Base-by-base conservation (phyloP, 2,888 invertebrate genomes). In the Heliconius ismenius region DNA sequence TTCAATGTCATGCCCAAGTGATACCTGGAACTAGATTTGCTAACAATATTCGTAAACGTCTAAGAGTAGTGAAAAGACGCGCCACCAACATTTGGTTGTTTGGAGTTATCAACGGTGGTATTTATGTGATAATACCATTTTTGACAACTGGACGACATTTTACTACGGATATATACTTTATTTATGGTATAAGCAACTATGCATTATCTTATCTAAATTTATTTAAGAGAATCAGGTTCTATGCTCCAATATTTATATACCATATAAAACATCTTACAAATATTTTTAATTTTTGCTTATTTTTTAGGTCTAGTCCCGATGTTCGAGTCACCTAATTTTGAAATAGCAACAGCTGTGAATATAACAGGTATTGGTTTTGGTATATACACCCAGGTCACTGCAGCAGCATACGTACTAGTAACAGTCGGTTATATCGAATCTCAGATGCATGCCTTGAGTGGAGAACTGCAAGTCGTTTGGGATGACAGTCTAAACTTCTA, bases 241-340 rank as follows among this genome's bases (percentile, higher is more conserved):
- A 43, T 18, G 15, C 2, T 18, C 0, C 18, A 49, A 21, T 49
- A 49, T 49, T 49, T 49, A 2, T 49, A 49, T 49, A 49, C 21
- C 7, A 18, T 2, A 49, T 49, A 21, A 21, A 21, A 58, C 21
- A 65, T 39, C 9, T 28, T 15, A 68, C 3, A 68, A 0, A 43
- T 11, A 39, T 43, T 13, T 39, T 43, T 24, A 13, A 21, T 3
- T 24, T 21, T 18, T 69, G 15, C 1, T 3, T 0, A 26, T 74
- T 11, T 75, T 81, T 77, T 84, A 90, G 90, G 90, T 79, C 77
- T 89, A 7, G 87, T 88, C 39, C 90, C 90, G 11, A 87, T 86
- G 83, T 79, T 83, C 6, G 83, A 87, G 75, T 83, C 87, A 10
- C 89, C 90, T 2, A 88, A 89, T 81, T 89, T 84, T 73, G 89